A percentile compares a stretch with the other conserved stretches of the same genome.
Evolutionary conservation across 2,797 vertebrate species (phyloP).

Genomic region (Trichosurus vulpecula): DNA sequence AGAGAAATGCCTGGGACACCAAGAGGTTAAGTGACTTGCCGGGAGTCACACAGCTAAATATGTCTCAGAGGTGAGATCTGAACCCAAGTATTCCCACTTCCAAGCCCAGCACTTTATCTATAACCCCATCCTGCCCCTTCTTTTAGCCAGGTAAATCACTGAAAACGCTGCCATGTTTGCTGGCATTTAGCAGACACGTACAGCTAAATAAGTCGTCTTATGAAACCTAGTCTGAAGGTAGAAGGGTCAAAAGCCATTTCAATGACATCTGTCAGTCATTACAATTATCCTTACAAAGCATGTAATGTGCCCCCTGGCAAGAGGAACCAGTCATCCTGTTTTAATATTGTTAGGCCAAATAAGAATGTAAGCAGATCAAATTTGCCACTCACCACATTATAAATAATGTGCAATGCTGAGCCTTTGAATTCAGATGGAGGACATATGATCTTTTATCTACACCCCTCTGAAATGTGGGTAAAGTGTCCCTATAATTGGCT

Average conservation of each 20-base stretch:
- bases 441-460: background rate
- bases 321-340: background rate
- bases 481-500: background rate
- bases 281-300: background rate
- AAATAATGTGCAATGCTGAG: background rate
- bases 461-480: background rate
- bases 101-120: background rate
- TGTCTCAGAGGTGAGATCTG: background rate
- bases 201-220: background rate
- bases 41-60: background rate
- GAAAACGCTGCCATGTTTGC: background rate
- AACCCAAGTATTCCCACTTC: background rate
- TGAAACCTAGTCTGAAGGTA: background rate
- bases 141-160: background rate
- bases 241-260: background rate
- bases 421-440: background rate
- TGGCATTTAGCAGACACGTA: background rate
- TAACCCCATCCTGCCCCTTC: background rate
- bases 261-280: conserved; percentile 4
- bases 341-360: background rate
- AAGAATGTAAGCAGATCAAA: conserved; percentile 1
- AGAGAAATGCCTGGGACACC: background rate
- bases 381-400: background rate
- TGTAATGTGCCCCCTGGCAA: background rate
- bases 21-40: background rate